Evolutionary conservation across 2,113 vertebrate genomes (phyloP).

Genomic region (Sebastes fasciatus): DNA sequence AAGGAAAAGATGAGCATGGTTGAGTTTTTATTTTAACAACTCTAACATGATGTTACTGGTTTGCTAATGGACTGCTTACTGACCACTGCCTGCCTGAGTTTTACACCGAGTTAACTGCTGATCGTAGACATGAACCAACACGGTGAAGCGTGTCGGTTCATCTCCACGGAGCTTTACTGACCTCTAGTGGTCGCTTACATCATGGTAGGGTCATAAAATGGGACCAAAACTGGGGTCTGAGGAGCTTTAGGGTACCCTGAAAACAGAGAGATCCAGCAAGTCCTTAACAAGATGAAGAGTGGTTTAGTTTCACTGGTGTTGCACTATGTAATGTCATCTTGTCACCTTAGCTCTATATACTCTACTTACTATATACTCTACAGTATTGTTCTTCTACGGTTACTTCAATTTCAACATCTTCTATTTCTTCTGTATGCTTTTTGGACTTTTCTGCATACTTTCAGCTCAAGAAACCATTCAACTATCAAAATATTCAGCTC

Average conservation of each 20-base stretch:
- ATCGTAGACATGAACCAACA: constrained; percentile 9
- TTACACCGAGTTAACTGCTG: constrained; percentile 11
- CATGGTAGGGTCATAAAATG: rapidly evolving
- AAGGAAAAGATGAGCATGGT: neutral
- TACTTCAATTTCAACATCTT: no score
- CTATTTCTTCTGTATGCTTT: no score
- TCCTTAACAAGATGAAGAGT: neutral
- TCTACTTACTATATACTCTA: no score
- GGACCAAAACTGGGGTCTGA: neutral
- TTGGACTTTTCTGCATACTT: no score
- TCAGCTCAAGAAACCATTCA: no score
- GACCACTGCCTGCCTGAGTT: constrained; percentile 16
- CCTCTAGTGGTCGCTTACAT: constrained; percentile 57
- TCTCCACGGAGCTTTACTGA: constrained; percentile 51
- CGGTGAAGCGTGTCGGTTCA: neutral
- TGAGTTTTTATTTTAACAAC: neutral
- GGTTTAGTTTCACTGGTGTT: neutral
- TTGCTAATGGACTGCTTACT: neutral
- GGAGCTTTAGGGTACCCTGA: no score
- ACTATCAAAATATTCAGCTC: no score
- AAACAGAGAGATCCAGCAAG: neutral
- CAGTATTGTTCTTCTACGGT: no score
- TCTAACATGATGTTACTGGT: neutral
- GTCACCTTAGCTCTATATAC: no score
- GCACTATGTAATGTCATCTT: neutral